phyloP scores from a whole-genome alignment of 2,888 invertebrate genomes.

The Encarsia formosa region DNA sequence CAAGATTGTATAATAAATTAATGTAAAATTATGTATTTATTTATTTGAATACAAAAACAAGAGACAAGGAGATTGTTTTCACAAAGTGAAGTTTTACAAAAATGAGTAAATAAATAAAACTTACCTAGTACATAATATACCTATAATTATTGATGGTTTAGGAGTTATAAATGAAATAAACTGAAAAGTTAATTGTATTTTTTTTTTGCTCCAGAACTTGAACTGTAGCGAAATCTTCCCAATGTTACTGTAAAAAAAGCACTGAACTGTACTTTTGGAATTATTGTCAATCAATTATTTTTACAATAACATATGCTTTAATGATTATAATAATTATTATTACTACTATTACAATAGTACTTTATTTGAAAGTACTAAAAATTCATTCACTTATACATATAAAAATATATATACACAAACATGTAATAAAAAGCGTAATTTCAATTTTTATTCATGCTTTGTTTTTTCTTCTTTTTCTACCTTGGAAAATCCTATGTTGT shows the following conservation, averaged over 20 bases:
- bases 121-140: slow-evolving; percentile 40
- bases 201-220: slow-evolving; percentile 20
- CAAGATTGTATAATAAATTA: slow-evolving; percentile 50
- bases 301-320: too few species aligned
- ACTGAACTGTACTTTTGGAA: slow-evolving; percentile 23
- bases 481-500: slow-evolving; percentile 9
- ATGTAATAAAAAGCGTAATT: slow-evolving; percentile 45
- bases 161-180: slow-evolving; percentile 33
- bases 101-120: slow-evolving; percentile 32
- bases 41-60: slow-evolving; percentile 43
- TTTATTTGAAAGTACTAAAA: slow-evolving; percentile 28
- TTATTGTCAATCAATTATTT: slow-evolving; percentile 23
- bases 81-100: slow-evolving; percentile 26
- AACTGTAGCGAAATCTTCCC: slow-evolving; percentile 15
- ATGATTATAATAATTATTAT: slow-evolving; percentile 22
- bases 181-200: slow-evolving; percentile 29
- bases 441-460: slow-evolving; percentile 36
- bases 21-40: slow-evolving; percentile 50
- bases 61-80: slow-evolving; percentile 24
- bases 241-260: slow-evolving; percentile 25
- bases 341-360: slow-evolving; percentile 20
- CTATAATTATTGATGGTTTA: slow-evolving; percentile 35
- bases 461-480: slow-evolving; percentile 27
- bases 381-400: slow-evolving; percentile 29
- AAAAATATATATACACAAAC: slow-evolving; percentile 34